phyloP scores from a whole-genome alignment of 2,888 invertebrate genomes.

The Oscheius myriophilus region DNA sequence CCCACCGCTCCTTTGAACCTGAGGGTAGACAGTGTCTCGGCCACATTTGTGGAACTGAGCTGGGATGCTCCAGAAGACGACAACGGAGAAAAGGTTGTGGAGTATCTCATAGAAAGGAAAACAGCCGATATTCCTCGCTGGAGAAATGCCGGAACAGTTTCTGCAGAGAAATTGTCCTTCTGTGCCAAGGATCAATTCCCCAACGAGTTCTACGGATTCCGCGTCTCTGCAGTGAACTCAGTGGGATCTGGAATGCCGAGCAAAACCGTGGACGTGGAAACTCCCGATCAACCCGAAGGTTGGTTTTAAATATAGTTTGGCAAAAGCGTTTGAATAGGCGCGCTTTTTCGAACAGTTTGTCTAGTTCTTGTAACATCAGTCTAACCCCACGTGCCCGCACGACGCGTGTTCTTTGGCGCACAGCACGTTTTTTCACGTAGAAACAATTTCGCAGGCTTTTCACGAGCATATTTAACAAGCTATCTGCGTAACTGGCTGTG shows the following conservation, averaged over 20 bases:
- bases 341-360: neutral
- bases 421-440: constrained; percentile 20
- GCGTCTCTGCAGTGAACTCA: constrained; percentile 48
- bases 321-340: neutral
- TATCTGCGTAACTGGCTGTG: constrained; percentile 28
- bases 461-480: constrained; percentile 30
- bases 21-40: neutral
- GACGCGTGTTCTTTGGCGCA: constrained; percentile 20
- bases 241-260: constrained; percentile 43
- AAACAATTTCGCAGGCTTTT: constrained; percentile 29
- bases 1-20: constrained; percentile 53
- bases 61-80: constrained; percentile 34
- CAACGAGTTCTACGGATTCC: constrained; percentile 53
- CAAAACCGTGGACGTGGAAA: constrained; percentile 45
- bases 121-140: constrained; percentile 44
- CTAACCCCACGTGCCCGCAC: neutral
- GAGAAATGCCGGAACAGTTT: constrained; percentile 44
- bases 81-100: constrained; percentile 38
- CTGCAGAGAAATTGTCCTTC: constrained; percentile 3
- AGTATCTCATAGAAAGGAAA: constrained; percentile 54
- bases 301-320: neutral
- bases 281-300: constrained; percentile 29
- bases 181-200: constrained; percentile 46
- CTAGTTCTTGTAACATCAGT: no score
- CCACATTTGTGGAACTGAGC: constrained; percentile 28